Evolutionary conservation across 1,140 invertebrate species (phyloP).

Genomic region (Eurosta solidaginis): DNA sequence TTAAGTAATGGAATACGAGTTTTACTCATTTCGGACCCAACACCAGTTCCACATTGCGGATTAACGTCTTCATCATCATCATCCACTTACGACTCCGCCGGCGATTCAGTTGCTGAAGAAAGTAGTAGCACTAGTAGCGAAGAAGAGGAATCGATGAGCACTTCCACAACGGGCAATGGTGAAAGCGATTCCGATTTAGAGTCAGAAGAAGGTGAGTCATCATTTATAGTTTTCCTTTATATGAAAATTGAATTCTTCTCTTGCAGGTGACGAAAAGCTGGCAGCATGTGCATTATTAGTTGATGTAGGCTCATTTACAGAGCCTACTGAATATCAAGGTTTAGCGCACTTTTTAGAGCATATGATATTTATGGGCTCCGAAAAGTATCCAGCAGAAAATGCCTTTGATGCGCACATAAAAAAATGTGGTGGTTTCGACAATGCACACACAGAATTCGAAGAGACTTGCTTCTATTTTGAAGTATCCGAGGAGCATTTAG

Average conservation of each 20-base stretch:
- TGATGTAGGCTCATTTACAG: slow-evolving; percentile 71
- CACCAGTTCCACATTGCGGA: slow-evolving; percentile 48
- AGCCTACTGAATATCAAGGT: slow-evolving; percentile 78
- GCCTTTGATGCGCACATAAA: slow-evolving; percentile 81
- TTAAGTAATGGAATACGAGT: slow-evolving; percentile 72
- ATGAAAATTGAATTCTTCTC: not conserved
- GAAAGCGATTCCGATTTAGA: slow-evolving; percentile 59
- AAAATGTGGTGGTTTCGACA: slow-evolving; percentile 79
- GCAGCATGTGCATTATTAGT: slow-evolving; percentile 74
- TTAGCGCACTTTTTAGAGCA: slow-evolving; percentile 94
- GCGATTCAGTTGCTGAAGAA: slow-evolving; percentile 38
- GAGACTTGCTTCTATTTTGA: slow-evolving; percentile 88
- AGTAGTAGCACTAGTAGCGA: slow-evolving; percentile 35
- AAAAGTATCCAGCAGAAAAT: slow-evolving; percentile 86
- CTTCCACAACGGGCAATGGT: slow-evolving; percentile 44
- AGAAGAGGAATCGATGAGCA: slow-evolving; percentile 36
- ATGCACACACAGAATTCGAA: slow-evolving; percentile 85
- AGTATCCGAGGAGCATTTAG: slow-evolving; percentile 76
- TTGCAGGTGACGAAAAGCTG: slow-evolving; percentile 61
- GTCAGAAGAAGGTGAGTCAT: slow-evolving; percentile 48
- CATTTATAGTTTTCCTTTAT: not conserved
- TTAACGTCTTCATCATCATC: slow-evolving; percentile 46
- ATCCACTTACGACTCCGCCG: slow-evolving; percentile 40
- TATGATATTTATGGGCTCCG: slow-evolving; percentile 93
- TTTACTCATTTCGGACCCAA: slow-evolving; percentile 69